Base-by-base conservation (phyloP, 2,113 vertebrate genomes). In the Myotis yumanensis region DNA sequence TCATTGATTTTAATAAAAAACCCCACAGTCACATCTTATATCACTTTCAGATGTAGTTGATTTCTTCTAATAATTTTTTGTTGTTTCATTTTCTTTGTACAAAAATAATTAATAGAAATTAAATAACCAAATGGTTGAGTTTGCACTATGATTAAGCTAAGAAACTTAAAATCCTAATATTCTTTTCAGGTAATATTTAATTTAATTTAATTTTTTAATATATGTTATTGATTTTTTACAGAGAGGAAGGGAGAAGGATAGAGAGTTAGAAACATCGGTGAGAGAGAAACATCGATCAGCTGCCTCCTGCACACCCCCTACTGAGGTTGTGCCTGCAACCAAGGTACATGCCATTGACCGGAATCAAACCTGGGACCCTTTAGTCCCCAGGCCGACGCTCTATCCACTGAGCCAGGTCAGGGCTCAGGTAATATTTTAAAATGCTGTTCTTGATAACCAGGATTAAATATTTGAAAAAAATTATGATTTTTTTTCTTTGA, bases 1-100 rank as follows among this genome's bases (percentile, higher is more conserved):
- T 97, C 86, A 92, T 23, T 59, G 17, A 77, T 97, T 98, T 97
- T 92, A 98, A 96, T 94, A 96, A 97, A 97, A 96, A 96, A n/a
- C 52, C 93, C 91, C 48, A 81, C 40, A 94, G 90, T 79, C 12
- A 94, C 64, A 83, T 94, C 93, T 96, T 96, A 97, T 97, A 97
- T 97, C 77, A 96, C 86, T 62, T 97, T 97, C 62, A 96, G 37
- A 96, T 93, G 43, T 84, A 43, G 81, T 96, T 98, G 92, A 95
- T 97, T 97, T 89, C 52, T 97, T 98, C 43, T 62, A 95, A 94
- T 97, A 32, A 86, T 91, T 62, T 93, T 43, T 57, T 93, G 18
- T 95, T 95, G 76, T 17, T 81, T 97, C n/a, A 94, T 97, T 95
- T 91, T 54, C n/a, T 92, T 95, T 86, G 15, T 90, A n/a, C 69